Conservation (phyloP, 2,888 invertebrate species). For the Glaucopsyche alexis region DNA sequence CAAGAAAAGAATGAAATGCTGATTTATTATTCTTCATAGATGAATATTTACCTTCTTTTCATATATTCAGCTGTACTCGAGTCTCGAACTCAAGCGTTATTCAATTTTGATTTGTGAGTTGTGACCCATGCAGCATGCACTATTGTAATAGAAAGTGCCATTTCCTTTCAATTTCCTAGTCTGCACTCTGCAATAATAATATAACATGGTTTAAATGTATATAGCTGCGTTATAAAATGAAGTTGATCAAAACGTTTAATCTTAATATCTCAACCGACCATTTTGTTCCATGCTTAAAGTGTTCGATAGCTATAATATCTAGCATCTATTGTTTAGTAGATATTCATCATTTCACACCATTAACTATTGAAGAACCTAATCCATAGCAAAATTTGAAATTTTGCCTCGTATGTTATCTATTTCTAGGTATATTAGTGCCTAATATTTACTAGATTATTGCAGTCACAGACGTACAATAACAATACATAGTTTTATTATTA, state of each 20-base stretch:
- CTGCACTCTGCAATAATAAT: slow-evolving; percentile 2
- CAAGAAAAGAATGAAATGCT: not conserved
- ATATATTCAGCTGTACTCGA: not conserved
- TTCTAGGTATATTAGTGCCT: not conserved
- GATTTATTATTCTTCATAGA: not conserved
- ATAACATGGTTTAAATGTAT: slow-evolving; percentile 6
- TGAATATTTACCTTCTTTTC: not conserved
- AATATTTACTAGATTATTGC: too few relatives aligned
- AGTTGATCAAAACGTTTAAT: slow-evolving; percentile 22
- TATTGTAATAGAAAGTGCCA: not conserved
- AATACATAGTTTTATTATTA: too few relatives aligned
- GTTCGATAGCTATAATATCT: not conserved
- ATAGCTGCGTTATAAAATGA: slow-evolving; percentile 15
- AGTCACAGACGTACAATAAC: too few relatives aligned
- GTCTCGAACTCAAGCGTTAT: not conserved
- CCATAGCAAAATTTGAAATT: not conserved
- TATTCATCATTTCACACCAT: not conserved
- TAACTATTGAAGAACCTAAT: not conserved
- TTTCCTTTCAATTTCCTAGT: not conserved
- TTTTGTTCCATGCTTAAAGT: slow-evolving; percentile 10
- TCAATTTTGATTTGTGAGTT: too few relatives aligned
- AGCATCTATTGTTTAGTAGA: not conserved
- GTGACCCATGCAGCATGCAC: too few relatives aligned
- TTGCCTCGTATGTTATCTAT: not conserved
- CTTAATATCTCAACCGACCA: slow-evolving; percentile 11